Conservation (phyloP, 2,888 invertebrate genomes). For the Steinernema hermaphroditum region DNA sequence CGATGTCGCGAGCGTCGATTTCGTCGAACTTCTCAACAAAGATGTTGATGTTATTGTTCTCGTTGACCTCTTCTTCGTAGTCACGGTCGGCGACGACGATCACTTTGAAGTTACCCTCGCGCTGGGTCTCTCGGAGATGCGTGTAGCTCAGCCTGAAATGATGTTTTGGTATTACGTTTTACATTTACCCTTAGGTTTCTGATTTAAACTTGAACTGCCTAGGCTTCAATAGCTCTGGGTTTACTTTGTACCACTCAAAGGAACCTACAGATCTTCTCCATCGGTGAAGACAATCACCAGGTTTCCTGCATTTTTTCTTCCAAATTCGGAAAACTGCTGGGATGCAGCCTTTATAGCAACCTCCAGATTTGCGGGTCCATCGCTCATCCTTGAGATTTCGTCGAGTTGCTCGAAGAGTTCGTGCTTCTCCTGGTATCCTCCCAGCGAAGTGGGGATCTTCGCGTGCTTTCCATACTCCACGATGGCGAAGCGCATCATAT, state of each 20-base stretch:
- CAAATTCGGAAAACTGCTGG: slow-evolving; percentile 54
- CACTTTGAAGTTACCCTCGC: slow-evolving; percentile 3
- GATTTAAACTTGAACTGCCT: too few relatives aligned
- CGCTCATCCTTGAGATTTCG: slow-evolving; percentile 32
- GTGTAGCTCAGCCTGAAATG: background rate
- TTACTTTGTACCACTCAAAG: too few relatives aligned
- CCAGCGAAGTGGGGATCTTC: slow-evolving; percentile 52
- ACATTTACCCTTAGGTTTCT: too few relatives aligned
- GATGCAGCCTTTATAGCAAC: slow-evolving; percentile 45
- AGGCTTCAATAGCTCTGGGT: too few relatives aligned
- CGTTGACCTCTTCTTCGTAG: slow-evolving; percentile 22
- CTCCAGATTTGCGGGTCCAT: slow-evolving; percentile 38
- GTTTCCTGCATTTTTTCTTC: slow-evolving; percentile 42
- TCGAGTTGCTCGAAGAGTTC: slow-evolving; percentile 44
- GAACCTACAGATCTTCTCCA: slow-evolving; percentile 51
- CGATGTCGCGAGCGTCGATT: background rate
- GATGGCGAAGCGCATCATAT: slow-evolving; percentile 47
- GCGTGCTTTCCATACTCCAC: slow-evolving; percentile 50
- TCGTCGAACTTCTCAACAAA: background rate
- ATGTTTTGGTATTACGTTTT: too few relatives aligned
- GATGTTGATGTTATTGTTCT: background rate
- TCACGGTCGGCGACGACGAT: background rate
- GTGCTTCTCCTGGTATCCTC: slow-evolving; percentile 58
- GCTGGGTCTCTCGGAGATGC: background rate
- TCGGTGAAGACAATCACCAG: slow-evolving; percentile 46